phyloP scores from a whole-genome alignment of 37 sponge, comb jelly and placozoan species.

The Cladorhizidae sp. region DNA sequence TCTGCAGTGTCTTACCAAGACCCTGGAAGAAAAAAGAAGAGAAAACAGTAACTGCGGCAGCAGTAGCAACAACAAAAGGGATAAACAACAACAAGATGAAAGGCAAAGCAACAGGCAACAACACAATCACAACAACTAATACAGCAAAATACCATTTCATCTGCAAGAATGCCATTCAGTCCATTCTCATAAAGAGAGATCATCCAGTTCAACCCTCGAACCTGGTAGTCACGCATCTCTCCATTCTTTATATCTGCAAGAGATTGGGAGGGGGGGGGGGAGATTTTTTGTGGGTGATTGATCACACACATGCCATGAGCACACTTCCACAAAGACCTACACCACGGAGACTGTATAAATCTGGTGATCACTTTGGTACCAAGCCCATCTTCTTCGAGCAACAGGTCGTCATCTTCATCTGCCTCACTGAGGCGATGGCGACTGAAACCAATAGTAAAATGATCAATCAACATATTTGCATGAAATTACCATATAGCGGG shows the following conservation, averaged over 20 bases:
- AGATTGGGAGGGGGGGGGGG: background rate
- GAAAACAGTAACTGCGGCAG: background rate
- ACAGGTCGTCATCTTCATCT: slow-evolving; percentile 94
- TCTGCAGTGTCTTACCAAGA: slow-evolving; percentile 98
- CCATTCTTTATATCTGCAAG: slow-evolving; percentile 90
- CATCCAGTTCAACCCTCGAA: slow-evolving; percentile 98
- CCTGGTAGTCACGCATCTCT: slow-evolving; percentile 97
- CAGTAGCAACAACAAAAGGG: background rate
- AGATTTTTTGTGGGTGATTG: background rate
- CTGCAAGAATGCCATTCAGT: slow-evolving; percentile 97
- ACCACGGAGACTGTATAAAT: slow-evolving; percentile 78
- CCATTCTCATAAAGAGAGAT: slow-evolving; percentile 97
- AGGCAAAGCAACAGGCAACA: background rate
- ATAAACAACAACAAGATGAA: background rate
- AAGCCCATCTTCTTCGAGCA: slow-evolving; percentile 49
- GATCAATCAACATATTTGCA: background rate
- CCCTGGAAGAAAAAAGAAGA: slow-evolving; percentile 67
- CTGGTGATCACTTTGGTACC: slow-evolving; percentile 55
- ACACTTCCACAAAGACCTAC: slow-evolving; percentile 31
- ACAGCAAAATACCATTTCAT: slow-evolving; percentile 87
- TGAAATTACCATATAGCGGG: background rate
- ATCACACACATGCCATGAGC: background rate
- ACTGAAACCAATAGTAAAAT: slow-evolving; percentile 25
- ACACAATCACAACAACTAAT: background rate
- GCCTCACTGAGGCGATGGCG: slow-evolving; percentile 93